Evolutionary conservation across 2,113 vertebrate species (phyloP).

Genomic region (Ctenodactylus gundi): DNA sequence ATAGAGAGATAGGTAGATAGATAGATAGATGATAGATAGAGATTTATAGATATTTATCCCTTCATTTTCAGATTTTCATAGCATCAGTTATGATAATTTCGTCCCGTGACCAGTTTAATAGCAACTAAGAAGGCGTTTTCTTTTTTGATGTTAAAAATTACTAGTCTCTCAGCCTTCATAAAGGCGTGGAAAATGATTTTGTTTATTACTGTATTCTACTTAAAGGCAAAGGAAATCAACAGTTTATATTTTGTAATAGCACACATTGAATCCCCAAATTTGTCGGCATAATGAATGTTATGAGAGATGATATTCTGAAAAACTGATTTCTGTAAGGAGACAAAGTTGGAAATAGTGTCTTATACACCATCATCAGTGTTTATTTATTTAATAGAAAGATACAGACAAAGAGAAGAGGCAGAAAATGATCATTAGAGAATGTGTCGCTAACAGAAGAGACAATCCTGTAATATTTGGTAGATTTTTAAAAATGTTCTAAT

Average conservation of each 20-base stretch:
- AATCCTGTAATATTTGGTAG: neutral
- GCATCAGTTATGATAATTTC: neutral
- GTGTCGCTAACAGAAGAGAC: neutral
- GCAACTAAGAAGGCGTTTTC: neutral
- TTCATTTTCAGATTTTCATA: neutral
- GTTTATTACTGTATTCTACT: neutral
- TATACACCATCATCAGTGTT: neutral
- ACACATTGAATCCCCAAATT: neutral
- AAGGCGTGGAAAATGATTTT: neutral
- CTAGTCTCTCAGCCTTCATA: neutral
- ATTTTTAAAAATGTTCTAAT: neutral
- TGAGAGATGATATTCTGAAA: neutral
- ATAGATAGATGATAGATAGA: no score
- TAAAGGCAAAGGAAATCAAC: neutral
- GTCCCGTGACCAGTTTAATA: neutral
- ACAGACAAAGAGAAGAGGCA: neutral
- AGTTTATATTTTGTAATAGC: neutral
- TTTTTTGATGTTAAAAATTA: neutral
- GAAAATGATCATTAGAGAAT: neutral
- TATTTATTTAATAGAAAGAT: conserved; percentile 16
- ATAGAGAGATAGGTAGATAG: no score
- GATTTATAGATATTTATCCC: no score
- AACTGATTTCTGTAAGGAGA: neutral
- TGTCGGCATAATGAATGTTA: neutral
- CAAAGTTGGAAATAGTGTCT: neutral